Conservation (phyloP, 1,140 invertebrate genomes). For the Sminthurides bifidus region DNA sequence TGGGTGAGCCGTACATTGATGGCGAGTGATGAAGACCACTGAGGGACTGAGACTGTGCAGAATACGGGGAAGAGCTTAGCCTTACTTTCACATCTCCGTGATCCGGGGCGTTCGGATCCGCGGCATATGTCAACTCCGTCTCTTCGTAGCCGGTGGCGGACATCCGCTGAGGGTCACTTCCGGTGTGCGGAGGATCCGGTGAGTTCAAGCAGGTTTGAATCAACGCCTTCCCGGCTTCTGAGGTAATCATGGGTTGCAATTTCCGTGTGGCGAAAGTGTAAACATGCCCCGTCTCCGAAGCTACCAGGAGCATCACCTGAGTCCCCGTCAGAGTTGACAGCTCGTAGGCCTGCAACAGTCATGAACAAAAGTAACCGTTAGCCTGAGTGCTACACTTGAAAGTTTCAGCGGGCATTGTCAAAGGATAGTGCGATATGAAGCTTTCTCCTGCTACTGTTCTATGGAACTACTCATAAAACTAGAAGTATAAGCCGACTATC, state of each 20-base stretch:
- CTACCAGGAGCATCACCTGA: constrained; percentile 94
- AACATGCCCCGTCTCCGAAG: constrained; percentile 94
- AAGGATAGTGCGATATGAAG: no score
- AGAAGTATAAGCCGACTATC: no score
- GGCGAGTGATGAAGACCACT: constrained; percentile 30
- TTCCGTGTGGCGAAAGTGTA: constrained; percentile 99
- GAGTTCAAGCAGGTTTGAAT: constrained; percentile 98
- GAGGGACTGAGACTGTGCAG: constrained; percentile 20
- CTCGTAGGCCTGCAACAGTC: constrained; percentile 93
- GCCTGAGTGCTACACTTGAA: no score
- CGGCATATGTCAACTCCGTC: constrained; percentile 81
- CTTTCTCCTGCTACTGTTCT: no score
- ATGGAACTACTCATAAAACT: no score
- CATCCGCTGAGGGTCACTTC: constrained; percentile 67
- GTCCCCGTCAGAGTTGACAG: constrained; percentile 96
- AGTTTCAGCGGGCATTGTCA: no score
- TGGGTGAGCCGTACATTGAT: constrained; percentile 30
- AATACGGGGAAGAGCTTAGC: constrained; percentile 30
- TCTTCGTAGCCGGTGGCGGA: constrained; percentile 97
- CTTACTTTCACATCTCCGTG: constrained; percentile 32
- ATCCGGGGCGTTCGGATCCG: constrained; percentile 28
- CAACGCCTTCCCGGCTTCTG: constrained; percentile 92
- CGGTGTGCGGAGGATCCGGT: constrained; percentile 70
- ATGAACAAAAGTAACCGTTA: no score
- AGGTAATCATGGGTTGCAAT: constrained; percentile 98